A percentile compares a stretch with the other conserved stretches of the same genome.
Evolutionary conservation across 1,140 invertebrate species (phyloP).

Genomic region (Scaptodrosophila lebanonensis): DNA sequence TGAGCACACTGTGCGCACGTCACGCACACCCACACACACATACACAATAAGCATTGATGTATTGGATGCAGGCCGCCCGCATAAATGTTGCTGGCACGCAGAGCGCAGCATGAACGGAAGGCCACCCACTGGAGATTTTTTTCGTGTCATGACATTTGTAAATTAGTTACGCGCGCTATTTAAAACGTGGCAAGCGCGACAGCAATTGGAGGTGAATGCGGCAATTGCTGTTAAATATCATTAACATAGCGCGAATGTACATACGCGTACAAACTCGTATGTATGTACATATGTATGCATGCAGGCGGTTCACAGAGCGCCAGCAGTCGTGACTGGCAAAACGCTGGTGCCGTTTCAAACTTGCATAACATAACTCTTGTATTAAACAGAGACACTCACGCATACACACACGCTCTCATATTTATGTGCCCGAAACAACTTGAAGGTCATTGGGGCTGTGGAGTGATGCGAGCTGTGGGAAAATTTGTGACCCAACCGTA

Average conservation of each 20-base stretch:
- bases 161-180: constrained; percentile 24
- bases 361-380: no score
- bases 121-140: not conserved
- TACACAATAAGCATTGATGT: not conserved
- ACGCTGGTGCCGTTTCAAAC: no score
- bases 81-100: no score
- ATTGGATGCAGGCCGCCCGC: no score
- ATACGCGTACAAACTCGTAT: no score
- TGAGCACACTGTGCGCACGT: constrained; percentile 24
- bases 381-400: no score
- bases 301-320: no score
- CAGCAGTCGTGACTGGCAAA: no score
- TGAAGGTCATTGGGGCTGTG: constrained; percentile 60
- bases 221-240: constrained; percentile 36
- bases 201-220: no score
- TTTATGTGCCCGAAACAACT: constrained; percentile 50
- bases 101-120: constrained; percentile 9
- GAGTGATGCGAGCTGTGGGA: constrained; percentile 26
- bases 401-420: no score
- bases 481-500: constrained; percentile 9
- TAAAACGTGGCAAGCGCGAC: constrained; percentile 37
- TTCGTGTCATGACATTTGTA: not conserved
- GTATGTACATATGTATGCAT: no score
- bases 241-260: constrained; percentile 43
- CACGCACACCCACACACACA: not conserved